phyloP scores from a whole-genome alignment of 35 echinoderm and acorn worm genomes.

The Ophioderma brevispina region DNA sequence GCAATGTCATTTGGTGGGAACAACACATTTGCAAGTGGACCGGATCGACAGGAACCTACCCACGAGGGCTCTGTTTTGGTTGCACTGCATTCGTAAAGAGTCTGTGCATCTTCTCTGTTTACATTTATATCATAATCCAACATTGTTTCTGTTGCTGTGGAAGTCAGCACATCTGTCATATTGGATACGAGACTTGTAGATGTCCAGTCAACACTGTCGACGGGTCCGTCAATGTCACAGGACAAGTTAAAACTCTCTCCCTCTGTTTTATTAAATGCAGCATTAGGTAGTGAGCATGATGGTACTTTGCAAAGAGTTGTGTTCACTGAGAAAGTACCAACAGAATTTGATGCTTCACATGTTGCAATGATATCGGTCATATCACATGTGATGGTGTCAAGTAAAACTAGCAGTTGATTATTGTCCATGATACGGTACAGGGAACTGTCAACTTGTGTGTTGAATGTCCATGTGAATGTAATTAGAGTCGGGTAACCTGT shows the following conservation, averaged over 20 bases:
- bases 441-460: not conserved
- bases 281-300: not conserved
- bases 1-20: not conserved
- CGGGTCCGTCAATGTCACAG: not conserved
- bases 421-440: not conserved
- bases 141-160: no score
- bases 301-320: constrained; percentile 25
- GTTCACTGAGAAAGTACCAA: not conserved
- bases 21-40: not conserved
- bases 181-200: no score
- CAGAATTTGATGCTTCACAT: not conserved
- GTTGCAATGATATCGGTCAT: not conserved
- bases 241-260: not conserved
- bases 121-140: not conserved
- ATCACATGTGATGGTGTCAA: not conserved
- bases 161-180: no score
- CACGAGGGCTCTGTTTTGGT: not conserved
- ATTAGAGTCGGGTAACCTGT: not conserved
- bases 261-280: not conserved
- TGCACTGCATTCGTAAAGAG: not conserved
- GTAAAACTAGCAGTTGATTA: not conserved
- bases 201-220: no score
- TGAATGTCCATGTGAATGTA: constrained; percentile 18
- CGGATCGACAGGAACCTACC: not conserved
- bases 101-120: not conserved